Evolutionary conservation across 2,113 vertebrate genomes (phyloP), one percentile per base, ranked within the genome.

Genomic region (Carettochelys insculpta): DNA sequence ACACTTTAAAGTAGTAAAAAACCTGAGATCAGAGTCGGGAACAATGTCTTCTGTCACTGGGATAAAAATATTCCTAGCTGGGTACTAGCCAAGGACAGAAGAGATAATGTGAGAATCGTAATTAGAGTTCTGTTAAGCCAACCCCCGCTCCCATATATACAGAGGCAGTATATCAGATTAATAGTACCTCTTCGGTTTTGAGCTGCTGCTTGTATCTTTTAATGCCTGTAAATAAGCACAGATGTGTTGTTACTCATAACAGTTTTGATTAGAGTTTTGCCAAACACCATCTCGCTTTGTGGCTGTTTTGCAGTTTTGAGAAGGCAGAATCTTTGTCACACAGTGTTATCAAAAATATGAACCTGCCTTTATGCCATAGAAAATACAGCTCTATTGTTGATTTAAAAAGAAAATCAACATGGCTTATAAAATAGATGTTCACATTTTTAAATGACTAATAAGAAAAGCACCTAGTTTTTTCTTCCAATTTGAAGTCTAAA

Each of bases 181-280:
- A 92, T 75, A 82, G 48, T 50, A 12, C 17, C 90, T 71, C 79
- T 92, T 91, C 78, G 90, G 83, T 87, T 89, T 93, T 52, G 77
- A 95, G 75, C 82, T 83, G 73, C 71, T 84, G 58, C 76, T 87
- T 85, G 75, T 52, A 76, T 89, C 91, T 31, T 94, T 92, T 90
- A 83, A 58, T 83, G 87, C 86, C 92, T 97, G 88, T 95, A 97
- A 97, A 95, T 96, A 97, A 96, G 94, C 97, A 91, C 95, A 97
- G 96, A 96, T 96, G 93, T 92, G 91, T 61, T 90, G 54, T 92
- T 92, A 90, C 61, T 96, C 79, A 47, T 90, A 79, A 85, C 1
- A 0, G 65, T 95, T 96, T 95, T 95, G 95, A 96, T 96, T 90
- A 94, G 90, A 90, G 86, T 88, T 97, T 97, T 96, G 94, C 92